phyloP scores from a whole-genome alignment of 2,888 invertebrate genomes.

The Timema podura region DNA sequence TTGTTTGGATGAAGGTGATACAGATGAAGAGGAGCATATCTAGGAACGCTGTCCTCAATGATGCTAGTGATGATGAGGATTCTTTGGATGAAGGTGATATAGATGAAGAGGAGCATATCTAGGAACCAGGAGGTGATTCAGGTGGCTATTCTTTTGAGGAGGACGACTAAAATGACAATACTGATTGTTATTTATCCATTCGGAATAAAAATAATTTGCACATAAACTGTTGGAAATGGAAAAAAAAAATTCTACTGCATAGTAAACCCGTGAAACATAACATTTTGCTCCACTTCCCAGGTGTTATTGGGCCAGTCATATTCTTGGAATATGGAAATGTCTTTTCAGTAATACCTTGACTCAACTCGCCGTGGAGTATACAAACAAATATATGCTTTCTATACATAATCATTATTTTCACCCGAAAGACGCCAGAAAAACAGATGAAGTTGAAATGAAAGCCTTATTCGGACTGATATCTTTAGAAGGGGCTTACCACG shows the following conservation, averaged over 20 bases:
- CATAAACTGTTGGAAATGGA: not conserved
- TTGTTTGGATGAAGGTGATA: no score
- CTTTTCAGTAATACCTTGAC: not conserved
- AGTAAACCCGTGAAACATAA: not conserved
- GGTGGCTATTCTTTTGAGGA: conserved; percentile 1
- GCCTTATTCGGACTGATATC: not conserved
- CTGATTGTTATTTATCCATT: not conserved
- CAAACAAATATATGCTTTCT: conserved; percentile 3
- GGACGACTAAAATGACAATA: not conserved
- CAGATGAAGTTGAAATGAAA: conserved; percentile 8
- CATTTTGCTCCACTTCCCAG: conserved; percentile 2
- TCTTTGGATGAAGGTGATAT: no score
- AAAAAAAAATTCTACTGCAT: not conserved
- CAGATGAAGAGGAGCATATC: no score
- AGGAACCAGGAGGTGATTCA: not conserved
- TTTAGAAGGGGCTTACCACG: not conserved
- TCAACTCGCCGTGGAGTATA: not conserved
- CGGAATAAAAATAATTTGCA: no score
- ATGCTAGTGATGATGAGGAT: no score
- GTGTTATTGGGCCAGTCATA: not conserved
- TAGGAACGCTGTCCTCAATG: no score
- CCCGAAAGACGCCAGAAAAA: conserved; percentile 3
- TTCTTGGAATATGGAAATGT: not conserved
- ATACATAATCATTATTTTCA: not conserved
- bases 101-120: not conserved